Evolutionary conservation across 2,797 vertebrate genomes (phyloP).

Genomic region (Salmo trutta): DNA sequence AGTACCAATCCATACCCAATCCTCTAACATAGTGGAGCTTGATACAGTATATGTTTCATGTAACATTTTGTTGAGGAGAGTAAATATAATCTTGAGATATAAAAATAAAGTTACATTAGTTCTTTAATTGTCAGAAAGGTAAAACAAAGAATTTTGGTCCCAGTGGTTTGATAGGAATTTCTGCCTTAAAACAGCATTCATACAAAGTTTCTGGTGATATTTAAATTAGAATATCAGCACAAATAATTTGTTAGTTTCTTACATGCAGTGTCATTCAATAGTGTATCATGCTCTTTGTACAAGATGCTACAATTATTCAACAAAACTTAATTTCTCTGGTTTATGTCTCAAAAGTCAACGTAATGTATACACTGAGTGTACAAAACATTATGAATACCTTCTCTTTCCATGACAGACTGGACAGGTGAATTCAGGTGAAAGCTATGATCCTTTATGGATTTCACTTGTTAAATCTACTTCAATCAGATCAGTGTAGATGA

Average conservation of each 20-base stretch:
- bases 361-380: conserved; percentile 18
- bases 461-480: too few relatives aligned
- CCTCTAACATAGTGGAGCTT: conserved; percentile 30
- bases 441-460: too few relatives aligned
- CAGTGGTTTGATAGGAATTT: conserved; percentile 46
- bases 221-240: conserved; percentile 44
- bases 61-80: conserved; percentile 19
- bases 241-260: conserved; percentile 62
- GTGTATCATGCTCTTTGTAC: conserved; percentile 64
- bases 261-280: conserved; percentile 65
- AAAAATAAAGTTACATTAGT: conserved; percentile 57
- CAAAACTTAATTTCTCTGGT: conserved; percentile 36
- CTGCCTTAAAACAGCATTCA: conserved; percentile 40
- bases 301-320: conserved; percentile 49
- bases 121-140: conserved; percentile 42
- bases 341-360: conserved; percentile 42
- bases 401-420: too few relatives aligned
- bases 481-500: too few relatives aligned
- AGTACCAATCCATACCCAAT: conserved; percentile 2
- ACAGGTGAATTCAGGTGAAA: too few relatives aligned
- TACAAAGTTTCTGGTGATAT: conserved; percentile 58
- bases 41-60: background rate
- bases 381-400: too few relatives aligned
- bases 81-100: conserved; percentile 43
- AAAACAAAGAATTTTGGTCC: conserved; percentile 64